phyloP scores from a whole-genome alignment of 2,888 invertebrate species.

The Rhopalosiphum nymphaeae region DNA sequence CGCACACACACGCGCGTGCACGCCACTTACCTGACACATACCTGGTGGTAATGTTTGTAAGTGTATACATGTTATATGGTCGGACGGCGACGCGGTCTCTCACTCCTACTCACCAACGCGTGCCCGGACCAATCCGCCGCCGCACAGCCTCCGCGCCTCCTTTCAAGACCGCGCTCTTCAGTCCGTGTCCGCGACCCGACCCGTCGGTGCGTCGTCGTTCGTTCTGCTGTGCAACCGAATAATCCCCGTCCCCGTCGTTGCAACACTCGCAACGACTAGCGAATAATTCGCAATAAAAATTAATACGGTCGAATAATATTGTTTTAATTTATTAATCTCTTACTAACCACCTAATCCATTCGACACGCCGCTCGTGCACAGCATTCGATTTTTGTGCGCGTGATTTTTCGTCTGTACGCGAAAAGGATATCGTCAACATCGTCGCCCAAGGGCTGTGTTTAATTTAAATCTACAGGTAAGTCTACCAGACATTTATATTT shows the following conservation, averaged over 20 bases:
- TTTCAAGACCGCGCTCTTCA: slow-evolving; percentile 43
- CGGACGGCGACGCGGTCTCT: slow-evolving; percentile 54
- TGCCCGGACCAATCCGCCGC: slow-evolving; percentile 61
- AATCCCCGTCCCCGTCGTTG: not conserved
- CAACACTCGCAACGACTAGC: not conserved
- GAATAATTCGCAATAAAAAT: not conserved
- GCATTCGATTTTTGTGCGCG: not conserved
- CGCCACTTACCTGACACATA: slow-evolving; percentile 56
- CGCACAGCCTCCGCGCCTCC: slow-evolving; percentile 46
- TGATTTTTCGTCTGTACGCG: not conserved
- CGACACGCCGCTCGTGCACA: not conserved
- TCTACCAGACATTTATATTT: not conserved
- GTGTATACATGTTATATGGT: slow-evolving; percentile 50
- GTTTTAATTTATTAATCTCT: not conserved
- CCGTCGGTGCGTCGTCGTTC: slow-evolving; percentile 57
- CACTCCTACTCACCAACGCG: slow-evolving; percentile 56
- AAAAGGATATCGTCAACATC: not conserved
- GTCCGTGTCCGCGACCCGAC: slow-evolving; percentile 63
- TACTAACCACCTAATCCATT: not conserved
- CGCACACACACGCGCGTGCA: slow-evolving; percentile 7
- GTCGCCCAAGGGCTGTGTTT: not conserved
- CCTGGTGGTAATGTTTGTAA: slow-evolving; percentile 58
- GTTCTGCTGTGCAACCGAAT: not conserved
- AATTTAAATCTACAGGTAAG: not conserved
- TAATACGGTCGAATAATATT: not conserved